phyloP scores from a whole-genome alignment of 2,888 invertebrate genomes.

The Drosophila rellima region DNA sequence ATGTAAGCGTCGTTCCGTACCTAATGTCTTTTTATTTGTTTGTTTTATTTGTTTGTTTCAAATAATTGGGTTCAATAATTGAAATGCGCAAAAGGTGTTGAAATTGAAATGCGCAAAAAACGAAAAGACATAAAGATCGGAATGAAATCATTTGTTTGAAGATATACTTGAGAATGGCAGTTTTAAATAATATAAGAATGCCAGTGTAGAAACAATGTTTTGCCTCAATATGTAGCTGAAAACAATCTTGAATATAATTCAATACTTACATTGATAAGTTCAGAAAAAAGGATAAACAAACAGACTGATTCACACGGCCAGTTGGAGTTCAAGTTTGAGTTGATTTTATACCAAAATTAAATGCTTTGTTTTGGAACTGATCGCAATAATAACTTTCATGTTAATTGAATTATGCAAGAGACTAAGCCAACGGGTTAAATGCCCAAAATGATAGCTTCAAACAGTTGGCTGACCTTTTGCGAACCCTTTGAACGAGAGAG shows the following conservation, averaged over 20 bases:
- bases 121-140: conserved; percentile 22
- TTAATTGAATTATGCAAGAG: conserved; percentile 74
- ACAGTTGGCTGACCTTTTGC: conserved; percentile 66
- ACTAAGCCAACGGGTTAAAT: conserved; percentile 58
- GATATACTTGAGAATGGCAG: conserved; percentile 5
- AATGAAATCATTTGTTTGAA: conserved; percentile 21
- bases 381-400: conserved; percentile 37
- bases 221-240: not conserved
- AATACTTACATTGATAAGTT: conserved; percentile 6
- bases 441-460: conserved; percentile 36
- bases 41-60: conserved; percentile 9
- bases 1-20: not conserved
- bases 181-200: conserved; percentile 3
- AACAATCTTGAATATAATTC: not conserved
- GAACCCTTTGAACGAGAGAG: conserved; percentile 57
- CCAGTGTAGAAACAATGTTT: conserved; percentile 11
- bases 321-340: not conserved
- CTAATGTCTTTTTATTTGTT: conserved; percentile 3
- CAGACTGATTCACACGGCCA: too few species aligned
- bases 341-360: not conserved
- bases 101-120: conserved; percentile 59
- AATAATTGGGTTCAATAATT: conserved; percentile 31
- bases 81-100: conserved; percentile 58
- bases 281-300: conserved; percentile 15
- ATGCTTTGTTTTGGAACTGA: conserved; percentile 31